phyloP scores from a whole-genome alignment of 2,797 vertebrate genomes.

The Capromys pilorides region DNA sequence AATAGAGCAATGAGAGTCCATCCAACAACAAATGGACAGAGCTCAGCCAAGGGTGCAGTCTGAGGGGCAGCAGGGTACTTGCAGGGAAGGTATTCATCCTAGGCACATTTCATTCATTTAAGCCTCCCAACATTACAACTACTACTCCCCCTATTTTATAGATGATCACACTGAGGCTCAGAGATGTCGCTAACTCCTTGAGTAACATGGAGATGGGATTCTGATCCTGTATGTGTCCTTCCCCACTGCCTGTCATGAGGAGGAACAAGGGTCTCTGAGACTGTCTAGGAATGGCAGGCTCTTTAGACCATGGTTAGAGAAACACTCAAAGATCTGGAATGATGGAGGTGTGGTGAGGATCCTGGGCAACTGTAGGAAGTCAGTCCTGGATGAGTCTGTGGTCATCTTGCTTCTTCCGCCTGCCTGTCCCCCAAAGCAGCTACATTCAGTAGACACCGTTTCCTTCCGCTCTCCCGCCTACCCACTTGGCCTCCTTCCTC shows the following conservation, averaged over 20 bases:
- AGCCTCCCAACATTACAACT: background rate
- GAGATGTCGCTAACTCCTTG: background rate
- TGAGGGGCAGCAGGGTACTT: background rate
- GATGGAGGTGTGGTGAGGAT: no score
- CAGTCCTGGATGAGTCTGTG: background rate
- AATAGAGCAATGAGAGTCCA: background rate
- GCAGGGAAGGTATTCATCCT: background rate
- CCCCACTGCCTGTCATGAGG: background rate
- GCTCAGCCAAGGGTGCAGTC: background rate
- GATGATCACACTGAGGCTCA: background rate
- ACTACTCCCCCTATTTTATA: background rate
- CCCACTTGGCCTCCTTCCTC: conserved; percentile 69
- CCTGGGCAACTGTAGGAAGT: background rate
- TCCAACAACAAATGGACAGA: background rate
- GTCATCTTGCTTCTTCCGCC: background rate
- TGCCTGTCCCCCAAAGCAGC: background rate
- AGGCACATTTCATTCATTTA: no score
- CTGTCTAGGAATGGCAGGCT: background rate
- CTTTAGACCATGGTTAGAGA: background rate
- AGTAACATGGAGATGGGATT: background rate
- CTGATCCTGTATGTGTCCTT: background rate
- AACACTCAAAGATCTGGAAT: background rate
- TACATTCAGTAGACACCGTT: background rate
- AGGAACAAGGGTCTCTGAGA: background rate
- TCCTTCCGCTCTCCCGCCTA: conserved; percentile 51